A percentile compares a stretch with the other conserved stretches of the same genome.
These are phyloP conservation scores for Coregonus clupeaformis DNA, from an alignment of 2,113 vertebrate genomes.

Conservation along the genomic window DNA sequence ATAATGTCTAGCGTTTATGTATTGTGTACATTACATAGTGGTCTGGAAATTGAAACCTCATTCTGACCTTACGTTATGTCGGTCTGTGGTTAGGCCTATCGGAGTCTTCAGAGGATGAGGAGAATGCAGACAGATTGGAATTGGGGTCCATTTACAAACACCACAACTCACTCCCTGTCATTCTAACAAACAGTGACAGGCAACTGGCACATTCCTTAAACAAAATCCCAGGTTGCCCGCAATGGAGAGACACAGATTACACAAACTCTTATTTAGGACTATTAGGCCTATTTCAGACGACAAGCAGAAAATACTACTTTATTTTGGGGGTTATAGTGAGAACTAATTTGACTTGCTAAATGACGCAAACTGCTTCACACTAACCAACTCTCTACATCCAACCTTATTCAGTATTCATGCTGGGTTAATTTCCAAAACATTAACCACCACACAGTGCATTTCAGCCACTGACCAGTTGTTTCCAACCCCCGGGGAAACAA, in stretches of 20 bases:
- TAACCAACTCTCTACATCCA: constrained; percentile 35
- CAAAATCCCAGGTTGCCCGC: neutral
- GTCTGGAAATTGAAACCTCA: constrained; percentile 24
- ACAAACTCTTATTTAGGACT: constrained; percentile 6
- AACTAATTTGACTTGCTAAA: constrained; percentile 14
- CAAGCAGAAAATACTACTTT: neutral
- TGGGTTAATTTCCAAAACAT: constrained; percentile 54
- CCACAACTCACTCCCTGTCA: constrained; percentile 23
- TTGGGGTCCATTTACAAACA: constrained; percentile 44
- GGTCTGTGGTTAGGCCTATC: neutral
- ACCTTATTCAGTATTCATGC: constrained; percentile 53
- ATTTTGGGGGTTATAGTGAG: neutral
- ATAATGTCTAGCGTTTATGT: constrained; percentile 37
- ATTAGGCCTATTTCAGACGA: neutral
- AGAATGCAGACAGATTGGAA: neutral
- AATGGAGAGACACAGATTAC: neutral
- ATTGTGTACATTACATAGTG: constrained; percentile 36
- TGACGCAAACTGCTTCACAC: constrained; percentile 12
- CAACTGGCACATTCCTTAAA: constrained; percentile 59
- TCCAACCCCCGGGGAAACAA: constrained; percentile 42
- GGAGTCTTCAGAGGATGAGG: neutral
- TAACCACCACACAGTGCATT: constrained; percentile 54
- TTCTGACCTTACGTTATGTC: constrained; percentile 7
- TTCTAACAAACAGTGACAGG: constrained; percentile 57
- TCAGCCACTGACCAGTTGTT: constrained; percentile 44